Evolutionary conservation across 2,797 vertebrate species (phyloP).

Genomic region (Enteromius paludinosus): DNA sequence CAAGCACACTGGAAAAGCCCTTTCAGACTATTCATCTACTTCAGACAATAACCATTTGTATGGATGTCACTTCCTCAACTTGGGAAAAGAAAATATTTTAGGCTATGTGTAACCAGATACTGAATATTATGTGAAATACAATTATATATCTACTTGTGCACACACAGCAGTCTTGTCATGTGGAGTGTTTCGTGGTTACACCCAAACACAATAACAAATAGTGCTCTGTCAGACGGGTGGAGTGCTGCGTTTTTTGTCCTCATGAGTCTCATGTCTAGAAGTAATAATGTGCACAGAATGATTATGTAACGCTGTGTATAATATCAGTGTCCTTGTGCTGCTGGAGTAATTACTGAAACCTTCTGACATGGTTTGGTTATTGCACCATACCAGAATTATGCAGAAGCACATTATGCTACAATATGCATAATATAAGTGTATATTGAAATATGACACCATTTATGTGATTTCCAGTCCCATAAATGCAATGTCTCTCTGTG

Average conservation of each 20-base stretch:
- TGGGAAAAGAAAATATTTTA: not conserved
- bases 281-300: conserved; percentile 33
- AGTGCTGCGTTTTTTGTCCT: conserved; percentile 32
- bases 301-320: conserved; percentile 52
- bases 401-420: not conserved
- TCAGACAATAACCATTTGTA: conserved; percentile 15
- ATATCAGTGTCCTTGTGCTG: conserved; percentile 32
- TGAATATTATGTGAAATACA: conserved; percentile 12
- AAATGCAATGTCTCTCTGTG: not conserved
- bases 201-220: conserved; percentile 54
- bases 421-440: conserved; percentile 9
- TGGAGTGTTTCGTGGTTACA: conserved; percentile 45
- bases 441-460: conserved; percentile 9
- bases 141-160: not conserved
- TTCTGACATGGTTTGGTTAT: not conserved
- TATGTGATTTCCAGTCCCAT: conserved; percentile 16
- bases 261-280: conserved; percentile 47
- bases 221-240: conserved; percentile 51
- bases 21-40: conserved; percentile 7
- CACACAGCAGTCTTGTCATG: conserved; percentile 25
- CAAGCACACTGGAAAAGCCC: not conserved
- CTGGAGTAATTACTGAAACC: conserved; percentile 10
- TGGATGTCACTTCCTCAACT: conserved; percentile 13
- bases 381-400: not conserved
- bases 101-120: conserved; percentile 18